Evolutionary conservation across 2,888 invertebrate species (phyloP), one percentile per base, ranked within the genome.

Genomic region (Stratiomys singularior): DNA sequence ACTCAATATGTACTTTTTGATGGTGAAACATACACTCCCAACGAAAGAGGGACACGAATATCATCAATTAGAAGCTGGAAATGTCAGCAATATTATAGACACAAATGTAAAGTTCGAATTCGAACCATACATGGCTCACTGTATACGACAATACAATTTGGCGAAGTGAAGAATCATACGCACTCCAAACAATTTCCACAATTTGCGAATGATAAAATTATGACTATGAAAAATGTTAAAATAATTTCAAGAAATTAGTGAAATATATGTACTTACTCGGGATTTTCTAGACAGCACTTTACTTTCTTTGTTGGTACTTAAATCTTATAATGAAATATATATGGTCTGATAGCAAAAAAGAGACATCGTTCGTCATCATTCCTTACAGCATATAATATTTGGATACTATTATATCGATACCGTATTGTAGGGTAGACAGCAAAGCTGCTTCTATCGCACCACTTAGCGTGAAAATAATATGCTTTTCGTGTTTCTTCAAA

Each of bases 11-110:
- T 81, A 1, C 78, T 80, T 25, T 81, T 78, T 30, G 78, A 81
- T 64, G 81, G 81, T 23, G 78, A 82, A 66, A 81, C 80, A 1
- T 82, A 78, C 56, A 82, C 82, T 44, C 82, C 82, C 9, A 82
- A 82, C 78, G 80, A 81, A 67, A 79, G 79, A 28, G 25, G n/a
- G 18, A 63, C 9, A 9, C 47, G 47, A 11, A 76, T 72, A 27
- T 76, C 66, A 30, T 18, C 37, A 13, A 18, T 30, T 11, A 71
- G 80, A 18, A 74, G 30, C 0, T 82, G 81, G 80, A 82, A 82
- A 56, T 82, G 82, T 77, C 64, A 76, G 28, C 47, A 78, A 23
- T 82, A 82, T 63, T 81, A 81, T 63, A 78, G 77, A 74, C 23
- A 52, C 1, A 79, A 80, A 63, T 81, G 81, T 58, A 76, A 72